Evolutionary conservation across 2,888 invertebrate species (phyloP).

Genomic region (Capitulum mitella): DNA sequence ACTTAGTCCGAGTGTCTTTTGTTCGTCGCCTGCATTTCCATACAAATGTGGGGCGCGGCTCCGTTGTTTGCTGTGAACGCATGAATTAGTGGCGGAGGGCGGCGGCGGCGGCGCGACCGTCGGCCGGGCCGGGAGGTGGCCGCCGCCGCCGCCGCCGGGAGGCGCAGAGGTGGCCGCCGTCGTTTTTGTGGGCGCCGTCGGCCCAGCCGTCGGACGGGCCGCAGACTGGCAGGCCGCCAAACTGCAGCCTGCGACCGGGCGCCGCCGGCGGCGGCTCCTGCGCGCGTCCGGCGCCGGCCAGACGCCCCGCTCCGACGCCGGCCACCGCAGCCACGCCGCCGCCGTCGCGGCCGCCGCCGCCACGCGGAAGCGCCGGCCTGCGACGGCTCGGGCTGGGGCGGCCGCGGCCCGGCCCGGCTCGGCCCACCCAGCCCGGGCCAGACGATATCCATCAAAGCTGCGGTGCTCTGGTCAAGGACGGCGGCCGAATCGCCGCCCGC

Average conservation of each 20-base stretch:
- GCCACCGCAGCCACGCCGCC: not conserved
- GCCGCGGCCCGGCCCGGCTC: not conserved
- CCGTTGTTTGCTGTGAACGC: not conserved
- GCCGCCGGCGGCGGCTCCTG: not conserved
- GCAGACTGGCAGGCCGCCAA: not conserved
- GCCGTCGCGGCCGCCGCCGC: not conserved
- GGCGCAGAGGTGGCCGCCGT: not conserved
- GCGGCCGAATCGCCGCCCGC: not conserved
- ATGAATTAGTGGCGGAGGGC: constrained; percentile 2
- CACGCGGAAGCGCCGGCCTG: not conserved
- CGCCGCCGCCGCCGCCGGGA: not conserved
- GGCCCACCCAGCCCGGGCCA: not conserved
- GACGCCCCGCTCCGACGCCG: not conserved
- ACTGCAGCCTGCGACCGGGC: not conserved
- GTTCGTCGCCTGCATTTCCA: not conserved
- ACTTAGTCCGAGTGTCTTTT: not conserved
- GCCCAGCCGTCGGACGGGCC: constrained; percentile 1
- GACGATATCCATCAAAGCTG: constrained; percentile 23
- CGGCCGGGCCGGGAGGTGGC: not conserved
- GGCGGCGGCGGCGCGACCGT: not conserved
- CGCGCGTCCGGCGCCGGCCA: not conserved
- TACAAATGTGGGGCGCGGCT: not conserved
- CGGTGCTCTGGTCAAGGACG: constrained; percentile 10
- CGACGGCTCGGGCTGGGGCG: not conserved
- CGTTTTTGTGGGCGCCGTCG: not conserved